Evolutionary conservation across 2,888 invertebrate genomes (phyloP).

Genomic region (Beris morrisii): DNA sequence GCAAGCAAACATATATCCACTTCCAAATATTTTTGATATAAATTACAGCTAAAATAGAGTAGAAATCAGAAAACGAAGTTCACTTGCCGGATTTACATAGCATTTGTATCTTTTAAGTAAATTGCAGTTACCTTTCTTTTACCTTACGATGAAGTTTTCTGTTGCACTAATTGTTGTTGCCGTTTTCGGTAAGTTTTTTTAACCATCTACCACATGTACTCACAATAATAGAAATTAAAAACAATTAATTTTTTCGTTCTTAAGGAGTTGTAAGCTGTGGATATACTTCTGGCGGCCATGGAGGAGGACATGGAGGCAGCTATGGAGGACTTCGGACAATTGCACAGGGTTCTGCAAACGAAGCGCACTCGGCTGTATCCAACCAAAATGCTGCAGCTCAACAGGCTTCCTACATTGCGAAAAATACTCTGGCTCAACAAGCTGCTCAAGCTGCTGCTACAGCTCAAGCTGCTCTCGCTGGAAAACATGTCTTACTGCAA

Average conservation of each 20-base stretch:
- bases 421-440: constrained; percentile 76
- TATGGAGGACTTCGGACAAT: constrained; percentile 69
- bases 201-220: too few species aligned
- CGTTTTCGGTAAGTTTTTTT: constrained; percentile 12
- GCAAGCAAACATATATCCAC: too few species aligned
- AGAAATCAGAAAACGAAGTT: constrained; percentile 9
- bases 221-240: too few species aligned
- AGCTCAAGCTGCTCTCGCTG: constrained; percentile 70
- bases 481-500: constrained; percentile 67
- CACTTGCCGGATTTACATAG: constrained; percentile 13
- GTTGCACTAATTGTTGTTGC: constrained; percentile 9
- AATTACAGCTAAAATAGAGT: not conserved
- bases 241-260: not conserved
- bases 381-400: constrained; percentile 77
- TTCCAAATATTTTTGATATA: constrained; percentile 2
- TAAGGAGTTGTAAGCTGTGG: constrained; percentile 11
- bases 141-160: constrained; percentile 7
- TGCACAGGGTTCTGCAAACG: constrained; percentile 74
- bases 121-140: not conserved
- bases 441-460: constrained; percentile 72
- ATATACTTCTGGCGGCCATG: constrained; percentile 57
- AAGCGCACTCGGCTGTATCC: constrained; percentile 71
- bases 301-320: constrained; percentile 62
- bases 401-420: constrained; percentile 77
- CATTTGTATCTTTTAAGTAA: not conserved